Conservation (phyloP, 2,797 vertebrate species). For the Pampus argenteus region DNA sequence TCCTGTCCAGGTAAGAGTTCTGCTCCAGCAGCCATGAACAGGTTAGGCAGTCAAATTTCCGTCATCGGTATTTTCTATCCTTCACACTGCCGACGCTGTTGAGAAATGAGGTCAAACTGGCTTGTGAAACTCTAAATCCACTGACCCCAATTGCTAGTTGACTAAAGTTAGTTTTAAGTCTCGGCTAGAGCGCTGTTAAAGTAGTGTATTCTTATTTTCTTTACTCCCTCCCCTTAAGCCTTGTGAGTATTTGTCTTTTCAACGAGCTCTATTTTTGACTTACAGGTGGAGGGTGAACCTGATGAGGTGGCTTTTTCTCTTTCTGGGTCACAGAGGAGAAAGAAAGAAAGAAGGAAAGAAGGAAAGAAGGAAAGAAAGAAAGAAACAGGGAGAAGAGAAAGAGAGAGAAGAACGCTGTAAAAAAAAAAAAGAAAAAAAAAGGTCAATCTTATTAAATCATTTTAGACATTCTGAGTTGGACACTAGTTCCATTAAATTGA, state of each 20-base stretch:
- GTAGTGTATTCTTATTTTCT: constrained; percentile 19
- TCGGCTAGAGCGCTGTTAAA: constrained; percentile 3
- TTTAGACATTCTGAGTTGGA: constrained; percentile 11
- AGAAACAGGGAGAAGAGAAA: neutral
- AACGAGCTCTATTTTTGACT: constrained; percentile 71
- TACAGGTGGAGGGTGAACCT: constrained; percentile 72
- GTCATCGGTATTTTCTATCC: constrained; percentile 5
- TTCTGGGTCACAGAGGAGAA: constrained; percentile 64
- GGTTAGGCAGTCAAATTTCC: neutral
- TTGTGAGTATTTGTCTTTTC: constrained; percentile 57
- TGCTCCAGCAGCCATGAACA: neutral
- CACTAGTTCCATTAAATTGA: neutral
- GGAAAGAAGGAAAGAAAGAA: constrained; percentile 2
- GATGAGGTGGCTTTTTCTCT: constrained; percentile 72
- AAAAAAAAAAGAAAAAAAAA: constrained; percentile 29
- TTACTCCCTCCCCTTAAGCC: constrained; percentile 1
- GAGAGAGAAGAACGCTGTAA: constrained; percentile 17
- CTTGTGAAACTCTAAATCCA: constrained; percentile 35
- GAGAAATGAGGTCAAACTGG: constrained; percentile 39
- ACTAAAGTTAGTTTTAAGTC: constrained; percentile 35
- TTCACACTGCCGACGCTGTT: neutral
- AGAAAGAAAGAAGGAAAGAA: constrained; percentile 24
- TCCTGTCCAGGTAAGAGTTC: too few species aligned
- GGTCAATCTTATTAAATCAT: constrained; percentile 41
- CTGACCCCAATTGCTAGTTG: constrained; percentile 1